These are phyloP conservation scores for Formica aserva DNA, from an alignment of 2,888 invertebrate species.

Conservation along the genomic window DNA sequence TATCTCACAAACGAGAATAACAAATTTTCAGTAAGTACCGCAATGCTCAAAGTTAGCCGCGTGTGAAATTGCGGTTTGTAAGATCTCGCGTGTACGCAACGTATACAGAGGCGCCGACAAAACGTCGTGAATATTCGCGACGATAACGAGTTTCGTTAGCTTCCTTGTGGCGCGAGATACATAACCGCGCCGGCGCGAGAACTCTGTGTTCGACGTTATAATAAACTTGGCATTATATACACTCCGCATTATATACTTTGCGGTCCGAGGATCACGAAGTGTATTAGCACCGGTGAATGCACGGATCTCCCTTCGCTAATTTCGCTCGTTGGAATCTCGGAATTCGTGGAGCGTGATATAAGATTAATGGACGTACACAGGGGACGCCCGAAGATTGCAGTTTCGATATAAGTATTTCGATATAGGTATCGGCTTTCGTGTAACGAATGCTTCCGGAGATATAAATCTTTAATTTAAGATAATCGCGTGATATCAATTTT, in stretches of 20 bases:
- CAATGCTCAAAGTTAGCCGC: constrained; percentile 55
- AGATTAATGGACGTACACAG: neutral
- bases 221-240: constrained; percentile 81
- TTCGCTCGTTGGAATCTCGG: neutral
- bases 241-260: constrained; percentile 59
- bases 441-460: neutral
- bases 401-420: neutral
- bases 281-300: constrained; percentile 48
- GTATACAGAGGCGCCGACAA: neutral
- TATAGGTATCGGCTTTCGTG: neutral
- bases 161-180: constrained; percentile 60
- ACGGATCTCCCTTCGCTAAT: constrained; percentile 30
- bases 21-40: constrained; percentile 61
- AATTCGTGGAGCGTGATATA: constrained; percentile 6
- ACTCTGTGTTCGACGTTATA: constrained; percentile 70
- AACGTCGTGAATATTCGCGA: constrained; percentile 51
- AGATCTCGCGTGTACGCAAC: constrained; percentile 27
- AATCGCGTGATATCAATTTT: neutral
- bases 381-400: neutral
- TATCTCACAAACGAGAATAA: constrained; percentile 65
- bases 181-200: constrained; percentile 23
- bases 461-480: neutral
- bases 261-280: constrained; percentile 36
- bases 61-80: constrained; percentile 63
- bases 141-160: constrained; percentile 74